A percentile compares a stretch with the other conserved stretches of the same genome.
These are phyloP conservation scores for Sciurus vulgaris DNA, from an alignment of 2,797 vertebrate species.

Conservation along the genomic window DNA sequence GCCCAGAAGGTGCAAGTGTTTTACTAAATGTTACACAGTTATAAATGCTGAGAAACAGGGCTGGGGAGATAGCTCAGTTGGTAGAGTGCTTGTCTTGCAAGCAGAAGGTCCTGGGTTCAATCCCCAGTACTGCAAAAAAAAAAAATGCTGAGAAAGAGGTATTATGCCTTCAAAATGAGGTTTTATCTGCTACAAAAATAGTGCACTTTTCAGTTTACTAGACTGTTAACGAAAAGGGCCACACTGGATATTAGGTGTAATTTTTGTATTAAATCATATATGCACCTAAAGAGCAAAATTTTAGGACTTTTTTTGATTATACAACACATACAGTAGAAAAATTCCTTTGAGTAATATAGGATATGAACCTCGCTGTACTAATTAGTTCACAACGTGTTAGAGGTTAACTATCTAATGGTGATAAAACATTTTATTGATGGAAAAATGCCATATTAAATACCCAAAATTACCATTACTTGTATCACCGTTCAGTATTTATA, in stretches of 20 bases:
- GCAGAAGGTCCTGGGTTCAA: too few relatives aligned
- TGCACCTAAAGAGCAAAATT: neutral
- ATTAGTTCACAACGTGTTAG: slow-evolving; percentile 42
- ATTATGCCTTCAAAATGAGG: neutral
- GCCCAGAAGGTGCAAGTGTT: neutral
- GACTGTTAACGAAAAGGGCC: neutral
- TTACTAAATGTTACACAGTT: neutral
- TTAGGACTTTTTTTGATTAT: slow-evolving; percentile 19
- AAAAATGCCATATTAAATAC: slow-evolving; percentile 70
- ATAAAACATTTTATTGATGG: slow-evolving; percentile 65
- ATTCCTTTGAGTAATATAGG: slow-evolving; percentile 10
- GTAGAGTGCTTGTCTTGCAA: too few relatives aligned
- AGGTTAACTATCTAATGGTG: slow-evolving; percentile 54
- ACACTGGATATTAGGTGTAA: neutral
- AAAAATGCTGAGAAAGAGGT: neutral
- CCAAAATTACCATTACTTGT: slow-evolving; percentile 47
- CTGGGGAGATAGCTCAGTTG: too few relatives aligned
- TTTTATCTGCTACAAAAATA: neutral
- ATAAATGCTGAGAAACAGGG: neutral
- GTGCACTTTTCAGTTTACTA: neutral
- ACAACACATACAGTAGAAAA: neutral
- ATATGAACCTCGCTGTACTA: slow-evolving; percentile 29
- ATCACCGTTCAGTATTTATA: slow-evolving; percentile 64
- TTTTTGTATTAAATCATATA: slow-evolving; percentile 40
- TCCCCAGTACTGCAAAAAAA: too few relatives aligned